A percentile compares a stretch with the other conserved stretches of the same genome.
These are phyloP conservation scores for Eumerus sabulonum DNA, from an alignment of 2,888 invertebrate genomes.

Conservation along the genomic window DNA sequence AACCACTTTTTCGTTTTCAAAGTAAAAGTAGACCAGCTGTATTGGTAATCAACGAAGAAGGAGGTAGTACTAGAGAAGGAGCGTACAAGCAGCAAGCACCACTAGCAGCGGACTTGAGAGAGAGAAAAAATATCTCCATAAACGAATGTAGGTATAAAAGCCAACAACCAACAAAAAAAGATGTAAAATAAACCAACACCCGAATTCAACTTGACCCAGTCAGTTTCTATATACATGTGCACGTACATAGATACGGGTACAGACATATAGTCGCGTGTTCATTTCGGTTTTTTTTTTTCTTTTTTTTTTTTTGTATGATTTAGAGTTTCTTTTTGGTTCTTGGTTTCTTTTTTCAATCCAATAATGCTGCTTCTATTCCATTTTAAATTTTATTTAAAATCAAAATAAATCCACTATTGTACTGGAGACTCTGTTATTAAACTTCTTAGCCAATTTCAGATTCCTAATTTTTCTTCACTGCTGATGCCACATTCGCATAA, in stretches of 20 bases:
- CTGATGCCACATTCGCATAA: too few species aligned
- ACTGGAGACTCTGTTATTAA: too few species aligned
- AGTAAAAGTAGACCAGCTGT: slow-evolving; percentile 32
- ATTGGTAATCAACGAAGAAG: slow-evolving; percentile 3
- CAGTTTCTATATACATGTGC: slow-evolving; percentile 33
- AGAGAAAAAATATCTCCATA: slow-evolving; percentile 16
- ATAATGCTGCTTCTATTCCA: too few species aligned
- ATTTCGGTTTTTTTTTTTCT: slow-evolving; percentile 5
- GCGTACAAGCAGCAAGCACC: neutral
- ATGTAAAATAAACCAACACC: slow-evolving; percentile 57
- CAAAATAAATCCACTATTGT: too few species aligned
- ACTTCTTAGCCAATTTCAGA: too few species aligned
- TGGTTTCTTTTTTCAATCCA: too few species aligned
- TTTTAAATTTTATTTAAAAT: too few species aligned
- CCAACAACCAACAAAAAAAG: slow-evolving; percentile 44
- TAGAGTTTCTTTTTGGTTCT: neutral
- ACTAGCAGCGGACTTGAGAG: neutral
- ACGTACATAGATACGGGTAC: slow-evolving; percentile 18
- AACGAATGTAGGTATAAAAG: slow-evolving; percentile 39
- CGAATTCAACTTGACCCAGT: slow-evolving; percentile 69
- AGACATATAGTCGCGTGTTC: slow-evolving; percentile 15
- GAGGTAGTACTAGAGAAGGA: neutral
- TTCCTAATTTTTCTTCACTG: too few species aligned
- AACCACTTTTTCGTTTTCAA: slow-evolving; percentile 34
- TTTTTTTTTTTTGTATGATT: slow-evolving; percentile 27